Conservation (phyloP, 2,888 invertebrate species). For the Drosophila mimica region DNA sequence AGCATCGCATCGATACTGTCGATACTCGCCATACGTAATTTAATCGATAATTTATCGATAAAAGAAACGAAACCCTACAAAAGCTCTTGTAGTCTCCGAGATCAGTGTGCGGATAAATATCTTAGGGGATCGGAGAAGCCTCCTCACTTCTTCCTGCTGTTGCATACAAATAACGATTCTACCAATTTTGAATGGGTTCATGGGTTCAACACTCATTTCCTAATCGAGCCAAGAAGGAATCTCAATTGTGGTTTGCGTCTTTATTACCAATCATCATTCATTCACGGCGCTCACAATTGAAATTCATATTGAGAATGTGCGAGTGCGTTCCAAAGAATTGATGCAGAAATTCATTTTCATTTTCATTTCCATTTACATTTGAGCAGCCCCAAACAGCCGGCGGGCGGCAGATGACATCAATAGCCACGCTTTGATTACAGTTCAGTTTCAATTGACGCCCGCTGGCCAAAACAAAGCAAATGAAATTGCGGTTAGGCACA, state of each 20-base stretch:
- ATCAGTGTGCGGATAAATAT: background rate
- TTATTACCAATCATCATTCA: constrained; percentile 20
- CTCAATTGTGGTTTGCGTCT: background rate
- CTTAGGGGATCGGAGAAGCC: background rate
- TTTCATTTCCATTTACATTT: constrained; percentile 74
- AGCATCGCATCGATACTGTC: no score
- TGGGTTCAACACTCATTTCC: background rate
- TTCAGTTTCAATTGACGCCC: constrained; percentile 73
- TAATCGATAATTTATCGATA: no score
- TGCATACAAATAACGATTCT: no score
- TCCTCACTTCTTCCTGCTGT: background rate
- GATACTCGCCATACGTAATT: no score
- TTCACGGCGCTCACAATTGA: constrained; percentile 45
- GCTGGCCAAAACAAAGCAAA: constrained; percentile 63
- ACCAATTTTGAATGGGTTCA: background rate
- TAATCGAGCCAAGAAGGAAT: background rate
- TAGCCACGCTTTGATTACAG: constrained; percentile 78
- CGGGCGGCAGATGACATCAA: constrained; percentile 65
- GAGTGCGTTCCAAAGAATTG: constrained; percentile 58
- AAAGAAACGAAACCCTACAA: no score
- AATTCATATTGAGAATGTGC: constrained; percentile 72
- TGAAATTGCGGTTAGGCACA: constrained; percentile 54
- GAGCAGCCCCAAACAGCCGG: constrained; percentile 13
- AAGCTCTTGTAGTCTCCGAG: no score
- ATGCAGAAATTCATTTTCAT: constrained; percentile 69